Evolutionary conservation across 2,113 vertebrate species (phyloP).

Genomic region (Antechinus stuartii): DNA sequence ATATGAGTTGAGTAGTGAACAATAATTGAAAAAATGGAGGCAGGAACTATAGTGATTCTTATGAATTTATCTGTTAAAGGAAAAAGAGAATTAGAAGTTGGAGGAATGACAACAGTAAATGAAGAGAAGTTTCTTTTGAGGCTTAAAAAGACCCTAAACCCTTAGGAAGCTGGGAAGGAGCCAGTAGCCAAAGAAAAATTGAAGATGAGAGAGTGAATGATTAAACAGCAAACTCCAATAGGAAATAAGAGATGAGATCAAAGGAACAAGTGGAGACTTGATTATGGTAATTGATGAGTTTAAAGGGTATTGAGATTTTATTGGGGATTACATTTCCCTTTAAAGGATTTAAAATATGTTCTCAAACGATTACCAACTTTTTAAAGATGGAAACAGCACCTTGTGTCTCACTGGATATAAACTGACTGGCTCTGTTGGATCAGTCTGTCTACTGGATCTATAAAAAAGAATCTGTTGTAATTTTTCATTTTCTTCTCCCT

Average conservation of each 20-base stretch:
- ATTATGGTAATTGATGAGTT: background rate
- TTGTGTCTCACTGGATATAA: background rate
- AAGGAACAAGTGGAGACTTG: background rate
- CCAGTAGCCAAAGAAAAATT: background rate
- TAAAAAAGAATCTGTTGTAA: background rate
- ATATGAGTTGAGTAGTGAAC: background rate
- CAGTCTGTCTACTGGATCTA: background rate
- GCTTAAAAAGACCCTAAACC: background rate
- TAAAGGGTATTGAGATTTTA: background rate
- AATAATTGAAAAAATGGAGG: background rate
- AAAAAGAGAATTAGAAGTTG: background rate
- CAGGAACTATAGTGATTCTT: background rate
- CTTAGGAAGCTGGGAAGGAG: background rate
- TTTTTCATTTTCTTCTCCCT: background rate
- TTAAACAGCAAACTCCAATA: background rate
- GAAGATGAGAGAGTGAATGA: background rate
- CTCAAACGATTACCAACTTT: background rate
- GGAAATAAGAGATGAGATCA: background rate
- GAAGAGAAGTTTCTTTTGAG: background rate
- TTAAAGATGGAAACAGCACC: background rate
- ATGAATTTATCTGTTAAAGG: background rate
- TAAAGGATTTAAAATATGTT: background rate
- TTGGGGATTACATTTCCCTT: background rate
- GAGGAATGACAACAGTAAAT: background rate
- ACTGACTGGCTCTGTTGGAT: background rate